A percentile compares a stretch with the other conserved stretches of the same genome.
phyloP scores from a whole-genome alignment of 2,113 vertebrate species.

The Myodes glareolus region DNA sequence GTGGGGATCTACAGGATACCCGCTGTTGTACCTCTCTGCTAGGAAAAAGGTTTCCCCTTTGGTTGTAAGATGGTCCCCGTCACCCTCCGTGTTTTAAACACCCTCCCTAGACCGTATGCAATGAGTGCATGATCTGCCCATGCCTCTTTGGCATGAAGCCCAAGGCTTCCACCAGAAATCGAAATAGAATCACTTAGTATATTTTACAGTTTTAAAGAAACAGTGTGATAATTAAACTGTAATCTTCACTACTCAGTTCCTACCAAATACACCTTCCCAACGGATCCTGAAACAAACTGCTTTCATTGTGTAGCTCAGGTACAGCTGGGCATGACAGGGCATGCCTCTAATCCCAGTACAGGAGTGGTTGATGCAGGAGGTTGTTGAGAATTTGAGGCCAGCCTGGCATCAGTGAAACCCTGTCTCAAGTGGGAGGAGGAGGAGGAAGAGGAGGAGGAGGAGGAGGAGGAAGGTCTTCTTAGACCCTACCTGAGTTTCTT shows the following conservation, averaged over 20 bases:
- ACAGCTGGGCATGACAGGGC: background rate
- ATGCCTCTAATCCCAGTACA: background rate
- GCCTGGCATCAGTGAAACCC: background rate
- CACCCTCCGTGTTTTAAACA: constrained; percentile 20
- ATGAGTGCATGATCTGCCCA: background rate
- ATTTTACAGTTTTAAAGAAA: background rate
- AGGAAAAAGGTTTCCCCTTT: background rate
- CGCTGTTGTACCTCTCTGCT: background rate
- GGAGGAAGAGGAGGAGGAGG: background rate
- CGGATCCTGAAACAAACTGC: background rate
- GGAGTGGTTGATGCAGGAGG: background rate
- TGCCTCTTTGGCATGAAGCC: too few relatives aligned
- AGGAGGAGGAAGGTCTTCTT: background rate
- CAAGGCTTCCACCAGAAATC: background rate
- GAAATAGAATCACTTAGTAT: background rate
- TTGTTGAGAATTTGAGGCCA: background rate
- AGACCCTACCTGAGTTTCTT: background rate
- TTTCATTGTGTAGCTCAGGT: background rate
- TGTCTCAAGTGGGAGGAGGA: background rate
- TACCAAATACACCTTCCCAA: background rate
- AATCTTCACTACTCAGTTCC: constrained; percentile 11
- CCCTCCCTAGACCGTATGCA: background rate
- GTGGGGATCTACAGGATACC: background rate
- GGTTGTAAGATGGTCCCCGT: background rate
- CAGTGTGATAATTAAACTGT: background rate